These are phyloP conservation scores for Pinna nobilis DNA, from an alignment of 1,140 invertebrate species.

Conservation along the genomic window DNA sequence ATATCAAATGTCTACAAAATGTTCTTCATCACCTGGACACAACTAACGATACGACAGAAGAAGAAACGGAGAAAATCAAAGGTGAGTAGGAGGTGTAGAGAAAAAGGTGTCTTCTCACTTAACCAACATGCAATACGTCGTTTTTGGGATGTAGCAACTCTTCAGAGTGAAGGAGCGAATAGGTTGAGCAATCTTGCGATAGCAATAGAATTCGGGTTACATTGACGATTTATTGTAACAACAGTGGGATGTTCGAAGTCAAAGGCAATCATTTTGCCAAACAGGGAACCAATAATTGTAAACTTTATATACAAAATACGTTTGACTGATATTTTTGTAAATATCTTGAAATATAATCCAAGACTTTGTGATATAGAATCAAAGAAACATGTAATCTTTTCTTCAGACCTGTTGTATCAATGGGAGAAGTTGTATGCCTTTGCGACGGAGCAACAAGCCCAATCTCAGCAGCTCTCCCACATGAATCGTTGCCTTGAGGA, in stretches of 20 bases:
- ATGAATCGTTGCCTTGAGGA: slow-evolving; percentile 76
- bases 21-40: slow-evolving; percentile 52
- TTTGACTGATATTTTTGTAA: neutral
- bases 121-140: neutral
- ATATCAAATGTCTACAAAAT: slow-evolving; percentile 80
- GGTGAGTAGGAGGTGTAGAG: slow-evolving; percentile 38
- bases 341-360: neutral
- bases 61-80: slow-evolving; percentile 57
- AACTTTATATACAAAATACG: too few relatives aligned
- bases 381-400: slow-evolving; percentile 41
- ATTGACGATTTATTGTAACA: too few relatives aligned
- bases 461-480: slow-evolving; percentile 63
- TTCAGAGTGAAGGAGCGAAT: neutral
- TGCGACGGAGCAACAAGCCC: slow-evolving; percentile 76
- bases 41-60: slow-evolving; percentile 65
- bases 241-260: too few relatives aligned
- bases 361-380: neutral
- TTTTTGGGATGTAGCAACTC: too few relatives aligned
- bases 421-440: slow-evolving; percentile 78
- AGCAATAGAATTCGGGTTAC: too few relatives aligned
- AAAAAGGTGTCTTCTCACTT: too few relatives aligned
- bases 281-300: too few relatives aligned
- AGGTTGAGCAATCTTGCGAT: too few relatives aligned
- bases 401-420: slow-evolving; percentile 78
- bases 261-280: too few relatives aligned